phyloP scores from a whole-genome alignment of 2,888 invertebrate genomes.

The Ditylenchus weischeri region DNA sequence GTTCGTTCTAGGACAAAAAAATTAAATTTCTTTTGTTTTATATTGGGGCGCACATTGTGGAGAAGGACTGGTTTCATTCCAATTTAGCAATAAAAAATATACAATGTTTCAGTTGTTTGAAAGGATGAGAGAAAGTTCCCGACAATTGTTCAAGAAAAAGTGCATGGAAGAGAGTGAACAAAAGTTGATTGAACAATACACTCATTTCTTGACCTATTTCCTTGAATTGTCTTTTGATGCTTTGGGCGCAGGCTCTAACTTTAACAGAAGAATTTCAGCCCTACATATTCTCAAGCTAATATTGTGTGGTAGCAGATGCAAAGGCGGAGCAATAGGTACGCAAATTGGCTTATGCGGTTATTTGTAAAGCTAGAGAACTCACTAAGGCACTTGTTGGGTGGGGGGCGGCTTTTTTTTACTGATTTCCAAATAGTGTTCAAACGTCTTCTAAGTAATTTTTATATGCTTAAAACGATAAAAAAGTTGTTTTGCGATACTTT shows the following conservation, averaged over 20 bases:
- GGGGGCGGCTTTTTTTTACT: too few species aligned
- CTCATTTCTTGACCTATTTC: background rate
- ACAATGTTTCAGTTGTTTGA: background rate
- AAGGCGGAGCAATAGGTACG: background rate
- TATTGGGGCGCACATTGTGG: too few species aligned
- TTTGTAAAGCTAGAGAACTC: too few species aligned
- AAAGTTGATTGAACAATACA: background rate
- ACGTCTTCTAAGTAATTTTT: too few species aligned
- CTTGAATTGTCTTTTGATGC: background rate
- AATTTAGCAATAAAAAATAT: background rate
- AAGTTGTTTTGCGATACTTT: too few species aligned
- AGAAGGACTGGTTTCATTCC: too few species aligned
- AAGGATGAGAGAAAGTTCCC: background rate
- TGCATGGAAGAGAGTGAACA: background rate
- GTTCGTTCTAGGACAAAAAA: too few species aligned
- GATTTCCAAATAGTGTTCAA: too few species aligned
- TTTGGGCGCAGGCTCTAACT: background rate
- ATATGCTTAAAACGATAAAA: too few species aligned
- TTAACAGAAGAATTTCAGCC: constrained; percentile 4
- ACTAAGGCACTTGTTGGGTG: too few species aligned
- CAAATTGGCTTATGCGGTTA: background rate
- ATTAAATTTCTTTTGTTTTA: too few species aligned
- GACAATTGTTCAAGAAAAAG: background rate
- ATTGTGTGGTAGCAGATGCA: background rate
- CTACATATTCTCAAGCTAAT: background rate